Evolutionary conservation across 92 coral and sea anemone species (phyloP).

Genomic region (Plumapathes pennacea): DNA sequence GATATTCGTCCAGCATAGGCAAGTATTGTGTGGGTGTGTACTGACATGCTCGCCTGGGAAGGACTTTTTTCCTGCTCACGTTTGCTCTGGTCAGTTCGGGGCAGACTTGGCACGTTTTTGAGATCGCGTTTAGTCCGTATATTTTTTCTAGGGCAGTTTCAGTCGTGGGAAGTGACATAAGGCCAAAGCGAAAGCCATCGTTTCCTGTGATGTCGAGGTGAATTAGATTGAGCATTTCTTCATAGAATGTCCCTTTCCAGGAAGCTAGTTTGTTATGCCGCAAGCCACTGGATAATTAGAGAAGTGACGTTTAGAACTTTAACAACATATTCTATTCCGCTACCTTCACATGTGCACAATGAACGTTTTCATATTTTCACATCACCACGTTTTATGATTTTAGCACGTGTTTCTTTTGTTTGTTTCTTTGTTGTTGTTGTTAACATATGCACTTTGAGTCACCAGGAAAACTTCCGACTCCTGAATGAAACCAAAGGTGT

Average conservation of each 20-base stretch:
- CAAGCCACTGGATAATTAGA: constrained; percentile 14
- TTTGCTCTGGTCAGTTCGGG: constrained; percentile 7
- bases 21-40: constrained; percentile 24
- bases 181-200: constrained; percentile 5
- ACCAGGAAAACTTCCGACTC: too few species aligned
- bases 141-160: constrained; percentile 29
- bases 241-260: constrained; percentile 34
- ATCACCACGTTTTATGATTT: too few species aligned
- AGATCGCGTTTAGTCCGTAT: constrained; percentile 16
- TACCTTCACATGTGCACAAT: too few species aligned
- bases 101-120: constrained; percentile 32
- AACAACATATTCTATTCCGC: too few species aligned
- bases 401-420: too few species aligned
- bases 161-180: constrained; percentile 6
- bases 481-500: too few species aligned
- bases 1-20: constrained; percentile 25
- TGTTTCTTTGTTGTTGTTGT: constrained; percentile 17
- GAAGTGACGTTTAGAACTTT: too few species aligned
- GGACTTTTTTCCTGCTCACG: not conserved
- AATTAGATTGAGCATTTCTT: constrained; percentile 14
- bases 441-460: constrained; percentile 13
- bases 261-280: constrained; percentile 24
- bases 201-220: constrained; percentile 35
- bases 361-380: too few species aligned
- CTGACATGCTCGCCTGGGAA: too few species aligned